phyloP scores from a whole-genome alignment of 2,113 vertebrate genomes.

The Seriola dumerili region DNA sequence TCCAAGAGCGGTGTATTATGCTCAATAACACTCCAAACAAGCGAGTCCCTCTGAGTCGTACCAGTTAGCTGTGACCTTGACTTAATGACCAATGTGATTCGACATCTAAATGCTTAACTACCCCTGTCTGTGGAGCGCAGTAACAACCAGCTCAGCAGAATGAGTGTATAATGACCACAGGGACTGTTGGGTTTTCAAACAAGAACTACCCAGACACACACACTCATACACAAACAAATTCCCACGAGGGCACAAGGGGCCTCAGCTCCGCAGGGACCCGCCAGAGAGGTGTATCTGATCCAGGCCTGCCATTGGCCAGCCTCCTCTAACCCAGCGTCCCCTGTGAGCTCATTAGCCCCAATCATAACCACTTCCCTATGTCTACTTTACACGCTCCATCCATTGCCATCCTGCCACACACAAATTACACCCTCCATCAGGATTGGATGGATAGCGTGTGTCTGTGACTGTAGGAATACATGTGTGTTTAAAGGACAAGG shows the following conservation, averaged over 20 bases:
- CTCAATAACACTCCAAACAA: slow-evolving; percentile 33
- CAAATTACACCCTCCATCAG: slow-evolving; percentile 76
- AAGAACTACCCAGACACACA: slow-evolving; percentile 43
- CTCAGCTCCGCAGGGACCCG: slow-evolving; percentile 65
- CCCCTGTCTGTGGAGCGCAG: slow-evolving; percentile 41
- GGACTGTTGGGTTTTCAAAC: slow-evolving; percentile 62
- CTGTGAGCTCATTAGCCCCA: slow-evolving; percentile 84
- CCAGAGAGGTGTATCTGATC: slow-evolving; percentile 52
- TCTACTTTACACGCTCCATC: slow-evolving; percentile 68
- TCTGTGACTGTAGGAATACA: slow-evolving; percentile 34
- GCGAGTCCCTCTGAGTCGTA: slow-evolving; percentile 9
- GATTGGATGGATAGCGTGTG: slow-evolving; percentile 22
- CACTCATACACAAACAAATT: slow-evolving; percentile 57
- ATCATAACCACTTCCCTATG: slow-evolving; percentile 80
- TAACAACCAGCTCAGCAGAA: slow-evolving; percentile 76
- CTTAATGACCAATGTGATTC: slow-evolving; percentile 55
- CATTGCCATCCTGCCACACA: slow-evolving; percentile 65
- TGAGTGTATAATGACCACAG: slow-evolving; percentile 71
- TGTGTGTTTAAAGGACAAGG: slow-evolving; percentile 71
- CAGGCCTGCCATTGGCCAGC: slow-evolving; percentile 55
- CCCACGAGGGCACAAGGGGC: slow-evolving; percentile 46
- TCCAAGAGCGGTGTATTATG: slow-evolving; percentile 14
- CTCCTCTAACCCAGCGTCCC: slow-evolving; percentile 64
- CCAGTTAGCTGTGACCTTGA: slow-evolving; percentile 66
- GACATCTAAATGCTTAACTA: slow-evolving; percentile 76